A percentile compares a stretch with the other conserved stretches of the same genome.
These are phyloP conservation scores for Taenioides sp. DNA, from an alignment of 2,797 vertebrate species.

Conservation along the genomic window DNA sequence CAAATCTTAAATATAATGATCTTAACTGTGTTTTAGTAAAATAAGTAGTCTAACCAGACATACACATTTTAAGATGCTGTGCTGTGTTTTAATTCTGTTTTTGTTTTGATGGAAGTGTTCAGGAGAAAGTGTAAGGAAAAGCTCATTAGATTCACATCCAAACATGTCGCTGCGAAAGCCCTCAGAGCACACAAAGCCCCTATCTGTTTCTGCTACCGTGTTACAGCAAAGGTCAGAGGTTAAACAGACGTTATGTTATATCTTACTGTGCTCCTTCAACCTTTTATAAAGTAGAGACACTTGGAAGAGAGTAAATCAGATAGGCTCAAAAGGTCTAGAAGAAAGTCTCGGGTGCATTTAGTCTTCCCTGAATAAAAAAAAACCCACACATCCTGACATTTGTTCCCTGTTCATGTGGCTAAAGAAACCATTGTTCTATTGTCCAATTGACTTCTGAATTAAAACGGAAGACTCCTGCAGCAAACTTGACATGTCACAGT, in stretches of 20 bases:
- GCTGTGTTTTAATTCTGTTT: too few relatives aligned
- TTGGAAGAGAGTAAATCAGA: slow-evolving; percentile 52
- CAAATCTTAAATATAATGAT: too few relatives aligned
- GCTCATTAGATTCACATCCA: slow-evolving; percentile 1
- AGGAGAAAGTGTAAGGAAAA: not conserved
- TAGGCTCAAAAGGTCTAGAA: slow-evolving; percentile 55
- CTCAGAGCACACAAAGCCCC: slow-evolving; percentile 19
- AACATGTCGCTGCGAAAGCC: not conserved
- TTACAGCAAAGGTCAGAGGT: slow-evolving; percentile 16
- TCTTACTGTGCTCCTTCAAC: slow-evolving; percentile 38
- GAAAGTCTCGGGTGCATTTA: slow-evolving; percentile 51
- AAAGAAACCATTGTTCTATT: slow-evolving; percentile 74
- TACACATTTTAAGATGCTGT: too few relatives aligned
- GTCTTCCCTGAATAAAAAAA: slow-evolving; percentile 57
- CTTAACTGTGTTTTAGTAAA: too few relatives aligned
- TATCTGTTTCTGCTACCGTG: slow-evolving; percentile 54
- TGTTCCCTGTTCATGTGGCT: slow-evolving; percentile 64
- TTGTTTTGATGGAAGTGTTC: not conserved
- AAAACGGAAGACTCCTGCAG: slow-evolving; percentile 55
- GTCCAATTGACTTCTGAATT: slow-evolving; percentile 46
- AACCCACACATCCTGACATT: slow-evolving; percentile 68
- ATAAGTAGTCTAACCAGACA: too few relatives aligned
- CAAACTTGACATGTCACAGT: slow-evolving; percentile 47
- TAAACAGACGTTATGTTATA: slow-evolving; percentile 29
- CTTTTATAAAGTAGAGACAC: slow-evolving; percentile 48